Evolutionary conservation across 2,888 invertebrate genomes (phyloP), one percentile per base, ranked within the genome.

Genomic region (Melangyna quadrimaculata): DNA sequence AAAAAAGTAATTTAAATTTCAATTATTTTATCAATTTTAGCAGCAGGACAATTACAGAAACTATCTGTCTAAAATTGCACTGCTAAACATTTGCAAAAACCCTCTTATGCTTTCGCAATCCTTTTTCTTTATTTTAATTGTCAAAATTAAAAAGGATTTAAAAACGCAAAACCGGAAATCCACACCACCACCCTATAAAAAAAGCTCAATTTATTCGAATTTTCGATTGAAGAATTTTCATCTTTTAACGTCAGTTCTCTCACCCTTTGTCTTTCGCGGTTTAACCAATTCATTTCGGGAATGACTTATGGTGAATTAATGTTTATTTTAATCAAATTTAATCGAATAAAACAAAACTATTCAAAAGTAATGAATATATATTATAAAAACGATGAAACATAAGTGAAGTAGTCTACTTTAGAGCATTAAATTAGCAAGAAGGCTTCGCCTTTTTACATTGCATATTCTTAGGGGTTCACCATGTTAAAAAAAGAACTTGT

Each of bases 401-500:
- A 27, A 53, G 29, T 40, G 17, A 59, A 17, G 19, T 53, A 73
- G 67, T 22, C 5, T 75, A 75, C 53, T 75, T 29, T 63, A 29
- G 19, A 19, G 80, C 63, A 75, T 10, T 4, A 24, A 70, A 5
- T 43, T 27, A 59, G 69, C 32, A 74, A 69, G 37, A 74, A 75
- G 57, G 40, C 3, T 3, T 19, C 1, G 19, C 29, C 8, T 3
- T 9, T 53, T 61, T 53, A 12, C 22, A 67, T 77, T 72, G 82
- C 82, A 82, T 78, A 80, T 70, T 72, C 45, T 67, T 24, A 45
- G 82, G 82, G 45, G 45, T 8, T 67, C 61, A 37, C 78, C 78
- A 82, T 82, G 14, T 55, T 81, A 71, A 65, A 67, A 72, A 77
- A 9, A n/a, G 12, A 2, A 9, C n/a, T 14, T 48, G 9, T 32